Evolutionary conservation across 2,888 invertebrate genomes (phyloP), one percentile per base, ranked within the genome.

Genomic region (Nomada goodeniana): DNA sequence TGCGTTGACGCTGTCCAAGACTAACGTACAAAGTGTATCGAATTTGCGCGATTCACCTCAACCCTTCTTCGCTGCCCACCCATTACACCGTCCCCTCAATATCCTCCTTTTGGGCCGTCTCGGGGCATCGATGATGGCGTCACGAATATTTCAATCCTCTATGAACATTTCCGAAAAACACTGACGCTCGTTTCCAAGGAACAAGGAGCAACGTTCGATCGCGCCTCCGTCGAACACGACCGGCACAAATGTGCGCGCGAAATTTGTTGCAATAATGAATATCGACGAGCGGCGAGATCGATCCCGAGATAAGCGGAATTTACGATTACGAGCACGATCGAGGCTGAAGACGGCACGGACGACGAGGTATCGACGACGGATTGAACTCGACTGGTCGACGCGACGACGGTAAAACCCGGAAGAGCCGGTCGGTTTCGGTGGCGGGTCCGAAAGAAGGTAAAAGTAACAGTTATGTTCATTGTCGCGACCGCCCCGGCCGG

Each of bases 391-490:
- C 89, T 88, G 88, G 65, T 69, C 78, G 72, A 55, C 53, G 36
- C 53, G 74, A 29, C 59, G 76, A 61, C 73, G 68, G 23, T 23
- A 63, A 23, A 75, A 83, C 83, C 84, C 76, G 84, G 84, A 83
- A 84, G 81, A 81, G 59, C 23, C 36, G 64, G 71, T 36, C 82
- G 64, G 76, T 69, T 80, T 76, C 69, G 55, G 60, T 71, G 75
- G 78, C 60, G 47, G 76, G 61, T 57, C 83, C 53, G 67, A 77
- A 65, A 80, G 80, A 79, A 89, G 88, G 86, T 84, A 87, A 87
- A 87, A 85, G 82, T 88, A 89, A 91, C 91, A 91, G 91, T 90
- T 92, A 88, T 83, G 78, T 89, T 91, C 89, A 93, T 93, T 93
- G 92, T 93, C 90, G 84, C 85, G 72, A 63, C 15, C 59, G 42